Evolutionary conservation across 2,888 invertebrate genomes (phyloP), one percentile per base, ranked within the genome.

Genomic region (Sesia apiformis): DNA sequence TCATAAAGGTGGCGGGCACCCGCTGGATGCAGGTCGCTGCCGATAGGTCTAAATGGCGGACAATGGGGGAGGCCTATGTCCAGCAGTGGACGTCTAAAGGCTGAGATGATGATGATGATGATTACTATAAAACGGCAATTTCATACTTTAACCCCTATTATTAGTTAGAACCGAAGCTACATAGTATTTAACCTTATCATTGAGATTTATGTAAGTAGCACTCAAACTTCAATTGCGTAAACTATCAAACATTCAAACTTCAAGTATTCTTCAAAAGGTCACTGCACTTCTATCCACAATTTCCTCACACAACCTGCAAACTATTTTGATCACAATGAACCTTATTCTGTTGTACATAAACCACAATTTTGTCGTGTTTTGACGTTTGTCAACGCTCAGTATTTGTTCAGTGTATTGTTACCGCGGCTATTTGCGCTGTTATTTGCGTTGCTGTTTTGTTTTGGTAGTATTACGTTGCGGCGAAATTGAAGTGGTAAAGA

Each of bases 381-480:
- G 49, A 40, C 51, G 57, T 52, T 39, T 58, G 58, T 39, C 49
- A 53, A 46, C 46, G 46, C 49, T 49, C 57, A 46, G 59, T 66
- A 61, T 67, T 69, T 67, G 56, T 58, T 59, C 53, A 61, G 64
- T 62, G 62, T 66, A 68, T 70, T 69, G 66, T 70, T 69, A 69
- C 69, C 58, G 58, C 51, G 43, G 57, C 56, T 70, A 69, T 70
- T 70, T 70, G 61, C 64, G 59, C 62, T 60, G 65, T 59, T 53
- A 63, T 63, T 57, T 58, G 62, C 60, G 63, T 65, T 63, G 63
- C 60, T 61, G 58, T 54, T 58, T 58, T 60, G 65, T 66, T 66
- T 7, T 8, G 7, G 4, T 53, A 5, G 38, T 60, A 55, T 54
- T 40, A 43, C 43, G 38, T 49, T 49, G 38, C 43, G 53, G 62